Evolutionary conservation across 2,797 vertebrate species (phyloP), one percentile per base, ranked within the genome.

Genomic region (Meda fulgida): DNA sequence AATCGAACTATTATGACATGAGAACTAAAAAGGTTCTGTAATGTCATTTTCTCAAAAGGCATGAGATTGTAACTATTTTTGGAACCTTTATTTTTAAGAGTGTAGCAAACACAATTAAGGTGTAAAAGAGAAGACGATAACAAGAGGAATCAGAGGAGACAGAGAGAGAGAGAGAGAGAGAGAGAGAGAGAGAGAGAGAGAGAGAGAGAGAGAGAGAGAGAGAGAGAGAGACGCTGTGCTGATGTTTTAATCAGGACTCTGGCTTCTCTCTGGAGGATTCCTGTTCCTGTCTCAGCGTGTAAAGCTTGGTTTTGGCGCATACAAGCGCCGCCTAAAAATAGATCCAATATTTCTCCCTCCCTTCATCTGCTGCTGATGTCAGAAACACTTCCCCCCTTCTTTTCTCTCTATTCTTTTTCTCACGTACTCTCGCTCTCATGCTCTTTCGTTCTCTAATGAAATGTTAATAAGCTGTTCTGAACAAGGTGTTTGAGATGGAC

Each of bases 321-420:
- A 85, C 87, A 78, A 86, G 85, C 80, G 72, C 36, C 78, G 78
- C 83, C 89, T 92, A 93, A 89, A 93, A 91, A 90, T 92, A 93
- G 89, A 84, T 55, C n/a, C 60, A 40, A 75, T 75, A 63, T 87
- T 87, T 80, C 88, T 81, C 75, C 85, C 85, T 83, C 67, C 71
- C 80, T 84, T 89, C 86, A 89, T 89, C 78, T 88, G 77, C 82
- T 88, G 83, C 84, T 51, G 72, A 84, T 89, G 86, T 86, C 82
- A 86, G 36, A 65, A 79, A 66, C 73, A 67, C 71, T 46, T 58
- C 75, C 26, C 63, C 75, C 29, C 65, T 46, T 40, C 10, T 26
- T 36, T 72, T 51, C 19, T 73, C 55, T 71, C 23, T 46, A 5
- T 40, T 46, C 29, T 21, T 58, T 72, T 38, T 66, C 67, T 13